Evolutionary conservation across 2,113 vertebrate genomes (phyloP).

Genomic region (Malurus alboscapulatus): DNA sequence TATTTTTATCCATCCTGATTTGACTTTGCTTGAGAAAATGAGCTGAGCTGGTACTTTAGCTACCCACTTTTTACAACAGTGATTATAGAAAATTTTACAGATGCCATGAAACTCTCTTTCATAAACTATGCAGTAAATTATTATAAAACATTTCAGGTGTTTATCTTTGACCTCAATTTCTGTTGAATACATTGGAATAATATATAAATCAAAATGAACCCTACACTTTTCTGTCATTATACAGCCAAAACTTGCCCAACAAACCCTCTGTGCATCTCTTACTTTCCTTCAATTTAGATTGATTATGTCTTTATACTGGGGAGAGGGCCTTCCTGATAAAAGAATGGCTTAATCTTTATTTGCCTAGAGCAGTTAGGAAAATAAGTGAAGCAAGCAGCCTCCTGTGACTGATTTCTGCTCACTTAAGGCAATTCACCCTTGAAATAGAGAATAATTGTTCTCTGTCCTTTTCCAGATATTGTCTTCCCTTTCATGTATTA

Average conservation of each 20-base stretch:
- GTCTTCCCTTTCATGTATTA: constrained; percentile 44
- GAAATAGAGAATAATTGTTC: constrained; percentile 68
- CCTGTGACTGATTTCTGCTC: constrained; percentile 71
- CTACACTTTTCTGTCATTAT: not conserved
- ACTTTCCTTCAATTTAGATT: constrained; percentile 63
- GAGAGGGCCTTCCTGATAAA: constrained; percentile 62
- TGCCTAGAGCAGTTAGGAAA: constrained; percentile 73
- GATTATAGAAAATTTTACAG: not conserved
- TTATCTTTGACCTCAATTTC: not conserved
- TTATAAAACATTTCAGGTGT: constrained; percentile 10
- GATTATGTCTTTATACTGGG: constrained; percentile 59
- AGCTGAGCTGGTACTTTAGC: not conserved
- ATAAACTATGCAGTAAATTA: not conserved
- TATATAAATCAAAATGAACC: constrained; percentile 7
- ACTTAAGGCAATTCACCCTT: constrained; percentile 64
- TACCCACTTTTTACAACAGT: not conserved
- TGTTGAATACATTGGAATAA: not conserved
- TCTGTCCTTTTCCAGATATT: constrained; percentile 36
- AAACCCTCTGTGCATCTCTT: constrained; percentile 15
- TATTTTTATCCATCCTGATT: constrained; percentile 47
- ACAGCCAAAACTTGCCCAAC: not conserved
- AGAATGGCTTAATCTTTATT: constrained; percentile 74
- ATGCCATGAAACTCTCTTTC: not conserved
- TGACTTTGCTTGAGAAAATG: constrained; percentile 12
- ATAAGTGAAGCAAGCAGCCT: constrained; percentile 72